Base-by-base conservation (phyloP, 1,140 invertebrate genomes). In the Batillaria attramentaria region DNA sequence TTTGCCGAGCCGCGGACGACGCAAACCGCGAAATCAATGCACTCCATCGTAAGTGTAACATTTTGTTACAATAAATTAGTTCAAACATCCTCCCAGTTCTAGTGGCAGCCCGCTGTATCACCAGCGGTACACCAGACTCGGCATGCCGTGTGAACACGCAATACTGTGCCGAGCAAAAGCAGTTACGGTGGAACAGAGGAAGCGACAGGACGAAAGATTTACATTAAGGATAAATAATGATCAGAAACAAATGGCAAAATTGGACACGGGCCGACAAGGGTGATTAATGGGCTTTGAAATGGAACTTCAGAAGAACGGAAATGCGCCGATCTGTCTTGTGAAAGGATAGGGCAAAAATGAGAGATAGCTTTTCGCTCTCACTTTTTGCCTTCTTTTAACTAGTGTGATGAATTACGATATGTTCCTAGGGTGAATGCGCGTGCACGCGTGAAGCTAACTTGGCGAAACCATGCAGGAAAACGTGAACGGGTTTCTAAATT, bases 211-310 rank as follows among this genome's bases (percentile, higher is more conserved):
- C 35, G 73, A 31, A 57, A 62, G 73, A 75, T 75, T 75, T 75
- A 65, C 54, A 62, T 39, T 39, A 10, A 39, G 54, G 57, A 65
- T 73, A 73, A 73, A 65, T 39, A 18, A 39, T 28, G 37, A 69
- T 35, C 66, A 69, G 37, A 20, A 69, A 10, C 5, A n/a, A 37
- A 69, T 18, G 31, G 66, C n/a, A 16, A 33, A 33, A 68, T 68
- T 68, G 37, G 20, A 33, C 28, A 2, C 65, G 28, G 2, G 10
- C 31, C 8, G 20, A 69, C 39, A 24, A 35, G 33, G 31, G 8
- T 69, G 31, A 39, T 75, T 75, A 62, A 75, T 75, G 73, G 62
- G 62, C 46, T 75, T 75, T 75, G 73, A 75, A 75, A 75, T 75
- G 54, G 73, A 54, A 62, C 73, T 62, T 75, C 73, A 65, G 33